Evolutionary conservation across 2,888 invertebrate genomes (phyloP).

Genomic region (Calameuta idolon): DNA sequence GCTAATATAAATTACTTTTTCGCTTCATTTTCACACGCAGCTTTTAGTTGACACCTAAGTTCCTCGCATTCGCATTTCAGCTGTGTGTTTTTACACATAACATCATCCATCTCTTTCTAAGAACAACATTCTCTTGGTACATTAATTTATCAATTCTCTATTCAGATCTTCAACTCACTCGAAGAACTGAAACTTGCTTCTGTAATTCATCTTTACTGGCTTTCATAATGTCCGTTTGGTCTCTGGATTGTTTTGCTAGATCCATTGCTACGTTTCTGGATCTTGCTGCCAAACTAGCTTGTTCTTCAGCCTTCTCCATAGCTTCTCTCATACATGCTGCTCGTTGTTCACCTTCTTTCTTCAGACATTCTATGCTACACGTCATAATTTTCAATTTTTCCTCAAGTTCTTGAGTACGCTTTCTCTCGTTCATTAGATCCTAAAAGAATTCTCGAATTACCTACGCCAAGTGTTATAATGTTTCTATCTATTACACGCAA

Average conservation of each 20-base stretch:
- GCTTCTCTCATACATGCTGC: conserved; percentile 35
- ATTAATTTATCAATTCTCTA: background rate
- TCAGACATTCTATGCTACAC: conserved; percentile 37
- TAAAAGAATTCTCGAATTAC: conserved; percentile 22
- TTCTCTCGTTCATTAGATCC: conserved; percentile 39
- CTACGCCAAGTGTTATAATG: background rate
- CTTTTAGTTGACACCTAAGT: conserved; percentile 37
- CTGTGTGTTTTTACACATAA: conserved; percentile 32
- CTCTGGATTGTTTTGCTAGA: conserved; percentile 39
- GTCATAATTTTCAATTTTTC: conserved; percentile 37
- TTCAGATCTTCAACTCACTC: conserved; percentile 28
- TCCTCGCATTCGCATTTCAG: conserved; percentile 42
- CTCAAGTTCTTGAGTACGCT: conserved; percentile 34
- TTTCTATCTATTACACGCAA: conserved; percentile 7
- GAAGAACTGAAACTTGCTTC: conserved; percentile 32
- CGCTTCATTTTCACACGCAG: conserved; percentile 36
- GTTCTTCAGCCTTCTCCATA: conserved; percentile 36
- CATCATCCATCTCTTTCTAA: conserved; percentile 29
- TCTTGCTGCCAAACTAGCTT: conserved; percentile 33
- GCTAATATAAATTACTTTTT: conserved; percentile 35
- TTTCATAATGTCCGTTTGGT: conserved; percentile 35
- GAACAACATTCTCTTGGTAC: conserved; percentile 17
- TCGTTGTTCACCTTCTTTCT: conserved; percentile 34
- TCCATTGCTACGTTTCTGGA: conserved; percentile 41
- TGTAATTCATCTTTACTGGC: conserved; percentile 36